phyloP scores from a whole-genome alignment of 2,888 invertebrate genomes.

The Drepanosiphum platanoidis region DNA sequence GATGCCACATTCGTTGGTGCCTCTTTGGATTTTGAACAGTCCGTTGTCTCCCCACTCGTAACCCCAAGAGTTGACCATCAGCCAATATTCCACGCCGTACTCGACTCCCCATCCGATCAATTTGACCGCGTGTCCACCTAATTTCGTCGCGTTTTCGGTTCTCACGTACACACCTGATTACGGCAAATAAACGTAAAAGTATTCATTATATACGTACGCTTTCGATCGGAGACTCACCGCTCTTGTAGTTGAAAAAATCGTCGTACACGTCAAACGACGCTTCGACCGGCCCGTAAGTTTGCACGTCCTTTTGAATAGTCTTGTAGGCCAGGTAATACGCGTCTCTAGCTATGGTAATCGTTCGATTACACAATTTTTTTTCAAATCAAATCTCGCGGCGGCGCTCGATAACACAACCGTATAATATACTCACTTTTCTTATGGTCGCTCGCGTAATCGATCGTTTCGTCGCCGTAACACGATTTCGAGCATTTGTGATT shows the following conservation, averaged over 20 bases:
- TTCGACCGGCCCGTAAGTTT: slow-evolving; percentile 88
- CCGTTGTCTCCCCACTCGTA: not conserved
- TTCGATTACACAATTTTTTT: not conserved
- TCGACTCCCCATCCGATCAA: slow-evolving; percentile 45
- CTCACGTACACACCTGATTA: not conserved
- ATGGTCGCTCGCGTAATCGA: not conserved
- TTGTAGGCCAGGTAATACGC: slow-evolving; percentile 64
- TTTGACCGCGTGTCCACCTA: slow-evolving; percentile 27
- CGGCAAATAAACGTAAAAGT: not conserved
- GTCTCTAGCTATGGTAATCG: slow-evolving; percentile 19
- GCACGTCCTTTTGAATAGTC: slow-evolving; percentile 84
- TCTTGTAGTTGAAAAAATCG: slow-evolving; percentile 85
- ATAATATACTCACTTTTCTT: not conserved
- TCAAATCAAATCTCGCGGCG: not conserved
- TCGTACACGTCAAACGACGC: slow-evolving; percentile 87
- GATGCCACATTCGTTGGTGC: slow-evolving; percentile 2
- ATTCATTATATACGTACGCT: not conserved
- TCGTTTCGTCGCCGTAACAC: slow-evolving; percentile 17
- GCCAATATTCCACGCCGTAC: not conserved
- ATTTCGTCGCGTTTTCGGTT: not conserved
- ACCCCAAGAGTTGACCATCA: slow-evolving; percentile 31
- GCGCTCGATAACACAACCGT: no score
- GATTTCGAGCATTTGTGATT: not conserved
- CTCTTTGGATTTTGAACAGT: slow-evolving; percentile 26
- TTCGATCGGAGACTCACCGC: slow-evolving; percentile 71